These are phyloP conservation scores for Dolichopus griseipennis DNA, from an alignment of 2,888 invertebrate species.

Conservation along the genomic window DNA sequence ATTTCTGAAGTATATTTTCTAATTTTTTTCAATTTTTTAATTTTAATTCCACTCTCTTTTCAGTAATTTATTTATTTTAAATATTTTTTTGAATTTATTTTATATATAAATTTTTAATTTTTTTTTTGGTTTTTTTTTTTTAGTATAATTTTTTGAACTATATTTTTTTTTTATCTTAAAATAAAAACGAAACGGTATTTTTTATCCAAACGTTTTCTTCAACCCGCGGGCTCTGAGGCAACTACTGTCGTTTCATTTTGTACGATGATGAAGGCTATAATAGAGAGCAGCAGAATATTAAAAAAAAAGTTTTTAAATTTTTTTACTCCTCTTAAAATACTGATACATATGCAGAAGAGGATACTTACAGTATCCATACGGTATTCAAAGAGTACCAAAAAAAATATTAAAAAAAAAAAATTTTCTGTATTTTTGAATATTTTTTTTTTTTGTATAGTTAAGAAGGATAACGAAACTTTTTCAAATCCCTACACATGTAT, in stretches of 20 bases:
- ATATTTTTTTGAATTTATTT: not conserved
- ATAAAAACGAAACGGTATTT: slow-evolving; percentile 33
- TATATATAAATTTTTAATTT: not conserved
- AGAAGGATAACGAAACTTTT: no score
- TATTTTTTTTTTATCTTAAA: not conserved
- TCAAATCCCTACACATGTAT: no score
- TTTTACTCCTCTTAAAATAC: no score
- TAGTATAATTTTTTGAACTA: slow-evolving; percentile 19
- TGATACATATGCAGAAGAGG: no score
- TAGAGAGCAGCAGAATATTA: not conserved
- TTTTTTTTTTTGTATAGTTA: no score
- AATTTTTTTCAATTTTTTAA: not conserved
- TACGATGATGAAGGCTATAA: not conserved
- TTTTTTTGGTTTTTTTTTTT: slow-evolving; percentile 7
- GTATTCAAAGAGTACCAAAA: not conserved
- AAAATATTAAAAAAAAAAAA: no score
- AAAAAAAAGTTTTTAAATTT: not conserved
- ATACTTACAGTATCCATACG: not conserved
- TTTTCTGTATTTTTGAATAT: no score
- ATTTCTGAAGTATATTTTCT: not conserved
- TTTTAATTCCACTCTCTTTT: no score
- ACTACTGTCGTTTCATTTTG: slow-evolving; percentile 33
- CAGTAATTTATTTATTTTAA: not conserved
- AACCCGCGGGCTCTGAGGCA: slow-evolving; percentile 46
- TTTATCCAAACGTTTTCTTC: slow-evolving; percentile 43